Conservation (phyloP, 2,113 vertebrate genomes). For the Camelus dromedarius region DNA sequence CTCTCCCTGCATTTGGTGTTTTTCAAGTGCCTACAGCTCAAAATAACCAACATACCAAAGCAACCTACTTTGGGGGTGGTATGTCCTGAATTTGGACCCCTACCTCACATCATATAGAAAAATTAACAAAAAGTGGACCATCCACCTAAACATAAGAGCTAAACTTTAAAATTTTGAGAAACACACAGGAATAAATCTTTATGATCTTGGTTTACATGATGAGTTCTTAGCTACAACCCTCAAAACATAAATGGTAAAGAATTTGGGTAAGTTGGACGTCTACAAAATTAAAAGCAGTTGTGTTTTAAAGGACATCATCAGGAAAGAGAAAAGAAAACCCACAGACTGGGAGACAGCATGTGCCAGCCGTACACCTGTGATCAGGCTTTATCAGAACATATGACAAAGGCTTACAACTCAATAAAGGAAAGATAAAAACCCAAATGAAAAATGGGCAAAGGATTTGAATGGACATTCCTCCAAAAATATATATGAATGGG, state of each 20-base stretch:
- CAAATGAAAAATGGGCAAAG: background rate
- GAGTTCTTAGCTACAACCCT: background rate
- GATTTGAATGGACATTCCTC: background rate
- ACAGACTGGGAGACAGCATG: background rate
- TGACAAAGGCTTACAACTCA: background rate
- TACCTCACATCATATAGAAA: background rate
- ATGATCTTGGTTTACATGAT: background rate
- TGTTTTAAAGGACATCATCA: background rate
- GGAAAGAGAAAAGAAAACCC: background rate
- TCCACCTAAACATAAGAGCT: background rate
- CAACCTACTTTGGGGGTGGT: background rate
- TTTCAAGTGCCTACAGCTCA: background rate
- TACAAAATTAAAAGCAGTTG: background rate
- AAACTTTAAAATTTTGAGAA: background rate
- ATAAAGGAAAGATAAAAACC: background rate
- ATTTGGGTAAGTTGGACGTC: background rate
- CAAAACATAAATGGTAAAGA: background rate
- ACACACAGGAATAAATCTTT: background rate
- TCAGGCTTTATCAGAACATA: background rate
- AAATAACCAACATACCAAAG: background rate
- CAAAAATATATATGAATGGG: background rate
- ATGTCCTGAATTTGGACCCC: background rate
- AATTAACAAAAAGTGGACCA: background rate
- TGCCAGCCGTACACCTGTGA: background rate
- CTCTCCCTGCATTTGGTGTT: background rate